Percentiles rank a stretch among this genome's conserved stretches.
Conservation (phyloP, 2,888 invertebrate species). For the Oxytorus armatus region DNA sequence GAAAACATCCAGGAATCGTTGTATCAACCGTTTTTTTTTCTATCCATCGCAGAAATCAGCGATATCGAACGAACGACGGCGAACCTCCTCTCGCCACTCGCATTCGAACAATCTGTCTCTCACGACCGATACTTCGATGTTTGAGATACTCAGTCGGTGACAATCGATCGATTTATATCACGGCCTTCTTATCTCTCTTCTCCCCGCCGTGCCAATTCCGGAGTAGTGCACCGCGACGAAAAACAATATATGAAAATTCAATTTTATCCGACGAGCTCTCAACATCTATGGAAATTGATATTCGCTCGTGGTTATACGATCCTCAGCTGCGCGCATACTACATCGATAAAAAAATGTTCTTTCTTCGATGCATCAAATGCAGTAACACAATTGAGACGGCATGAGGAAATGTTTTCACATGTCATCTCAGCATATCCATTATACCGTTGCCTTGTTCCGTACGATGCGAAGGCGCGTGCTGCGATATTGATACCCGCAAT, state of each 20-base stretch:
- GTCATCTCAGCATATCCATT: constrained; percentile 1
- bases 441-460: constrained; percentile 8
- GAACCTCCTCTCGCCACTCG: background rate
- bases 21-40: no score
- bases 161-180: background rate
- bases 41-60: constrained; percentile 7
- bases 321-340: background rate
- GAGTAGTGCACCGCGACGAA: constrained; percentile 2
- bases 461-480: constrained; percentile 6
- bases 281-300: constrained; percentile 33
- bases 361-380: constrained; percentile 16
- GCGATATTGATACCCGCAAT: constrained; percentile 10
- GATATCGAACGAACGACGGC: constrained; percentile 31
- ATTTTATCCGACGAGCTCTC: constrained; percentile 45
- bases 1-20: no score
- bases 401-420: constrained; percentile 11
- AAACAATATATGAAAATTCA: constrained; percentile 53
- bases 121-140: constrained; percentile 1
- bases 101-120: constrained; percentile 14
- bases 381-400: constrained; percentile 19
- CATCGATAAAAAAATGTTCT: background rate
- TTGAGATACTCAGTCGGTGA: background rate
- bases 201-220: background rate
- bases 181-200: background rate
- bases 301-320: constrained; percentile 1